A percentile compares a stretch with the other conserved stretches of the same genome.
Conservation (phyloP, 2,888 invertebrate genomes). For the Yponomeuta cagnagella region DNA sequence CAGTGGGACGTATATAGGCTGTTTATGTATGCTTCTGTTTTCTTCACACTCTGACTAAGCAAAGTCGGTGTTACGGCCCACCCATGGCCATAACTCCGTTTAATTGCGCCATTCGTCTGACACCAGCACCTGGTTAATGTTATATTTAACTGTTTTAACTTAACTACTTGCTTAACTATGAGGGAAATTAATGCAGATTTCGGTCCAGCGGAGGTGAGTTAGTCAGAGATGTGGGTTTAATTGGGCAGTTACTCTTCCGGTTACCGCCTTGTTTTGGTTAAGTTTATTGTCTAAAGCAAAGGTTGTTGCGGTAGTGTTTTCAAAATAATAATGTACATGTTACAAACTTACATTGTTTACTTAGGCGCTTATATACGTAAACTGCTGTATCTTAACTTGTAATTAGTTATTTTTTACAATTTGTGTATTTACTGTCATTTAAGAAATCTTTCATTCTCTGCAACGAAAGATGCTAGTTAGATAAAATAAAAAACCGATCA, state of each 20-base stretch:
- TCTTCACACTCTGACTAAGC: constrained; percentile 29
- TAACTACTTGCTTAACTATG: constrained; percentile 1
- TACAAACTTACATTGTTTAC: no score
- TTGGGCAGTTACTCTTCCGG: background rate
- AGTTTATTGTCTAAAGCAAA: no score
- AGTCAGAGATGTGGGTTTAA: background rate
- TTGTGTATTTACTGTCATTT: no score
- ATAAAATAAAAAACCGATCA: no score
- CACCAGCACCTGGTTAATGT: constrained; percentile 16
- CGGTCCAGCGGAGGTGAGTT: background rate
- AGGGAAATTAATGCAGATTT: constrained; percentile 3
- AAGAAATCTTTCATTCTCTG: no score
- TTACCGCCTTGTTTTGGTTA: background rate
- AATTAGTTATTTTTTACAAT: no score
- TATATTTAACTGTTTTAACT: constrained; percentile 18
- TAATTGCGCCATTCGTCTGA: constrained; percentile 58
- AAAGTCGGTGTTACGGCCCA: constrained; percentile 26
- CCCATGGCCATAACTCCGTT: constrained; percentile 46
- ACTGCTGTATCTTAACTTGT: no score
- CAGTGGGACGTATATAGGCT: no score
- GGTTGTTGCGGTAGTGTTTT: no score
- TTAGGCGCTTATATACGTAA: no score
- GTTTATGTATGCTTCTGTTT: background rate
- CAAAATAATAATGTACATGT: no score
- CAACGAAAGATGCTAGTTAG: no score